Evolutionary conservation across 2,113 vertebrate species (phyloP), one percentile per base, ranked within the genome.

Genomic region (Oncorhynchus mykiss): DNA sequence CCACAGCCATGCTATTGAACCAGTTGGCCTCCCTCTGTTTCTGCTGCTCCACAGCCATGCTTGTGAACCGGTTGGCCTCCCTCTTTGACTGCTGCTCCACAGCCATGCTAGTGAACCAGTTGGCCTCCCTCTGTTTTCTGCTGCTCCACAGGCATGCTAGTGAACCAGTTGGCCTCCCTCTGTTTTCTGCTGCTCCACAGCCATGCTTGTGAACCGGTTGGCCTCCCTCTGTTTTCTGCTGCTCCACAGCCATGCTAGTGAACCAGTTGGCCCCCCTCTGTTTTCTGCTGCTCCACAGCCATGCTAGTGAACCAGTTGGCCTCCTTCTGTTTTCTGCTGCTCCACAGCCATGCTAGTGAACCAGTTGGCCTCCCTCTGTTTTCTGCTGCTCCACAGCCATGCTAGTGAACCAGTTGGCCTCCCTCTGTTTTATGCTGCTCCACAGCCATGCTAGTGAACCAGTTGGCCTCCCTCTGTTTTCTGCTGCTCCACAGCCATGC

Each of bases 31-130:
- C 27, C 29, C 29, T 29, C 3, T 29, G 29, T 29, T 29, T 29
- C 29, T 4, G 29, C 29, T 29, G 29, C 3, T 29, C 29, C 29
- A 29, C 29, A 29, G 3, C 29, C 29, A 29, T 29, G 29, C 29
- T 29, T 4, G 29, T 29, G 29, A 99, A 98, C 96, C 96, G 97
- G 72, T 95, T 93, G 78, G 95, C 95, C 71, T 95, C 94, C 2
- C 93, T 39, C 6, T 8, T 8, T 1, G n/a, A n/a, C 34, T 39
- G 34, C 7, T 39, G 7, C 6, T 39, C 34, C 34, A 39, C 31
- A 34, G 31, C 31, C 31, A 34, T 34, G 31, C 31, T 34, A 34
- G 31, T 34, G 31, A 34, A 34, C 31, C 31, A 34, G 31, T 34
- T 34, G 31, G 31, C 31, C 31, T 34, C 31, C 5, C 29, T 34